phyloP scores from a whole-genome alignment of 2,113 vertebrate genomes.

The Salvator merianae region DNA sequence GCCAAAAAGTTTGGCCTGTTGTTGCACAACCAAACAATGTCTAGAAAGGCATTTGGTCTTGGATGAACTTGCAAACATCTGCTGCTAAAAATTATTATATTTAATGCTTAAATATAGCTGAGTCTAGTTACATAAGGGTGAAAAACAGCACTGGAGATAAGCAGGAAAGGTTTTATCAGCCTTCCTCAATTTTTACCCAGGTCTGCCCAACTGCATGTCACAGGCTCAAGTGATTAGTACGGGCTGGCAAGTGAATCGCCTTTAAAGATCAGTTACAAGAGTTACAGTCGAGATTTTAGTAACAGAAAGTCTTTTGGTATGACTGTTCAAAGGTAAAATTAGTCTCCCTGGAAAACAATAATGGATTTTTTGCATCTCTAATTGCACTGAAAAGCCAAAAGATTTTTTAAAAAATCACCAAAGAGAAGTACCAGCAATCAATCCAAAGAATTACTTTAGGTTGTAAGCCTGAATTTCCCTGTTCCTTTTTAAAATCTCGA shows the following conservation, averaged over 20 bases:
- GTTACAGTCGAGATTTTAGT: not conserved
- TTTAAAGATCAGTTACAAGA: not conserved
- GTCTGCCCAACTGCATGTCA: not conserved
- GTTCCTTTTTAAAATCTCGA: too few species aligned
- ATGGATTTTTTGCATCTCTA: not conserved
- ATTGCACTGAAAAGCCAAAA: not conserved
- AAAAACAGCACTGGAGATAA: not conserved
- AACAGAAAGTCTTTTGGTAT: not conserved
- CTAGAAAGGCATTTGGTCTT: conserved; percentile 52
- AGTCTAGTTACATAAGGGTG: conserved; percentile 22
- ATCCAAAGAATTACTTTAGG: not conserved
- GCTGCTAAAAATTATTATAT: conserved; percentile 49
- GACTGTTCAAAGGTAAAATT: not conserved
- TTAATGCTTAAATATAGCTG: conserved; percentile 46
- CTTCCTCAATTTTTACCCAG: not conserved
- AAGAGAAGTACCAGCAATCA: too few species aligned
- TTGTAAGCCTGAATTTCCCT: not conserved
- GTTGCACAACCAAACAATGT: conserved; percentile 50
- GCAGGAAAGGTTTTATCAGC: not conserved
- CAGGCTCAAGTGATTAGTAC: not conserved
- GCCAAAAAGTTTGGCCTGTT: conserved; percentile 57
- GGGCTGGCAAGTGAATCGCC: not conserved
- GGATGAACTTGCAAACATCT: conserved; percentile 62
- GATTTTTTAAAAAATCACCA: not conserved
- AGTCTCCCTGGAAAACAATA: not conserved